Base-by-base conservation (phyloP, 2,113 vertebrate species). In the Gulo gulo region DNA sequence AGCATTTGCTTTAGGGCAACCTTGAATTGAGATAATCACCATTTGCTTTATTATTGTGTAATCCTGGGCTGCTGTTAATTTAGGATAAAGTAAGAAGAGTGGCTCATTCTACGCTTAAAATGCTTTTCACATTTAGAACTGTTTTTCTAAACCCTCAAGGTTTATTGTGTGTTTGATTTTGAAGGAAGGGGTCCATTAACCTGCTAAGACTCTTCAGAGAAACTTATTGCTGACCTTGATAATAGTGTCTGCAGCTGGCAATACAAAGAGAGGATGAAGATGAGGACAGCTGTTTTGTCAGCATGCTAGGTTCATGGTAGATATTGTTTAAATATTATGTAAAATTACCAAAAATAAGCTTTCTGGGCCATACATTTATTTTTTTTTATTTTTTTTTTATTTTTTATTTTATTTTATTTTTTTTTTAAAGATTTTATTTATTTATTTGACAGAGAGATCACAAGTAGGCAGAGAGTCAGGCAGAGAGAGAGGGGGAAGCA, bases 151-250 rank as follows among this genome's bases (percentile, higher is more conserved):
- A 89, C 74, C 83, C 78, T 97, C 18, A 55, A 93, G 94, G 18
- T 89, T 87, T 97, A 92, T 76, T 94, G 50, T 94, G 50, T 94
- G 52, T 42, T 94, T 93, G 97, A 76, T 95, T 96, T 96, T 95
- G 69, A 71, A 97, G 50, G 47, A 97, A 94, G 5, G 10, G 50
- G 71, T 85, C 31, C 36, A 95, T 97, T 97, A 95, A 93, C 71
- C 88, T 94, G 39, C 81, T 93, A 88, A 95, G 88, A 91, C 85
- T 93, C 97, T 95, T 65, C 39, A 61, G 52, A 79, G 78, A 93
- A 86, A 86, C 6, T 50, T 86, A 31, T 61, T 81, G 52, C 76
- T 79, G 42, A 88, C 88, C 34, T 57, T 88, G 57, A 42, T 94
- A 67, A 79, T n/a, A 81, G 69, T 55, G 39, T 96, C 24, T 82